Evolutionary conservation across 1,140 invertebrate genomes (phyloP).

Genomic region (Pseudomyrmex gracilis): DNA sequence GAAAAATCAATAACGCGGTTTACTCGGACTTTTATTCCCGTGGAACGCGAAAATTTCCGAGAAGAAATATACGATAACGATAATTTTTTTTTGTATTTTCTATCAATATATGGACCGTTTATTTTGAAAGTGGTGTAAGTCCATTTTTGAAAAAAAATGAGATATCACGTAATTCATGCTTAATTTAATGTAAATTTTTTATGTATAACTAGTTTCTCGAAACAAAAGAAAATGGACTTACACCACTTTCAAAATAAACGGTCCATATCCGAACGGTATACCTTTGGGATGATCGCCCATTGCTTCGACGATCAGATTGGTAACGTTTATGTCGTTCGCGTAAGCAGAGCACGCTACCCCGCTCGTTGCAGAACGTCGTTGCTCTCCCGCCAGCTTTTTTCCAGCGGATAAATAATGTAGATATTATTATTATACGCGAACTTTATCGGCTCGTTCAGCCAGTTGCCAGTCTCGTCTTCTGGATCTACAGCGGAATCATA

Average conservation of each 20-base stretch:
- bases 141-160: too few species aligned
- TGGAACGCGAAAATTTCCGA: too few species aligned
- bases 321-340: conserved; percentile 63
- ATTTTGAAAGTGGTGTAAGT: too few species aligned
- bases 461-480: conserved; percentile 71
- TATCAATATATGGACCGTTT: too few species aligned
- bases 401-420: conserved; percentile 71
- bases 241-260: too few species aligned
- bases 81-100: too few species aligned
- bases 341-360: conserved; percentile 70
- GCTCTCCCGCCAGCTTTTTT: conserved; percentile 74
- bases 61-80: too few species aligned
- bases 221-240: too few species aligned
- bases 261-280: conserved; percentile 9
- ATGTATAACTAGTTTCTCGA: too few species aligned
- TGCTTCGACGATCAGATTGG: conserved; percentile 70
- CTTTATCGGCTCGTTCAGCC: conserved; percentile 72
- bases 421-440: conserved; percentile 69
- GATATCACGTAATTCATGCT: too few species aligned
- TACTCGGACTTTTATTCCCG: background rate
- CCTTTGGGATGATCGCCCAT: conserved; percentile 77
- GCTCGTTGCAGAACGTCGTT: conserved; percentile 65
- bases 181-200: too few species aligned
- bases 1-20: background rate
- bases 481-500: conserved; percentile 64